Evolutionary conservation across 2,888 invertebrate genomes (phyloP), one percentile per base, ranked within the genome.

Genomic region (Alviniconcha strummeri): DNA sequence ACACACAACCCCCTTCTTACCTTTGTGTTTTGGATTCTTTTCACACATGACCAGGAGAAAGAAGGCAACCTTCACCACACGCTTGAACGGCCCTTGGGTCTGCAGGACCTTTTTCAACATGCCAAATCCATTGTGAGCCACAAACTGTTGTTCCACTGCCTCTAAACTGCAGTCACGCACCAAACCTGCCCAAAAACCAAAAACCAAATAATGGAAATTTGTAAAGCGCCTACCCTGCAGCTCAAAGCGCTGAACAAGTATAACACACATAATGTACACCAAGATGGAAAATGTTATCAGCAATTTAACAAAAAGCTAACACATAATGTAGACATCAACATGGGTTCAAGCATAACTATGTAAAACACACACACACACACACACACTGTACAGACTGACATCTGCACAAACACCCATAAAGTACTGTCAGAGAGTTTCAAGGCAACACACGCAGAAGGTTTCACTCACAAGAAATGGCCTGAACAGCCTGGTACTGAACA

Each of bases 381-480:
- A 36, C 0, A 36, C 36, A 36, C 36, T 36, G 36, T 36, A 36
- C 36, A 36, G 36, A 36, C 36, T 36, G 36, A 71, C 71, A 71
- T n/a, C 13, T n/a, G 4, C 19, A 71, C 71, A 71, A 11, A 71
- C 19, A 71, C 19, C 8, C 71, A 71, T 8, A 71, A 7, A 19
- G 19, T 71, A 71, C 13, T 8, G 17, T 8, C 8, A 71, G 60
- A 60, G 13, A 60, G 13, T 60, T 60, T 60, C 60, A 11, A 13
- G 60, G 13, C 60, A 4, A 71, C 64, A n/a, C 57, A 36, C 60
- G 19, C 56, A 67, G 13, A 55, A 8, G 60, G 8, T 60, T 5
- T 0, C 17, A 88, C 96, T 95, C 94, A 96, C 97, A 96, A 80
- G 97, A 97, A 67, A 97, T 92, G 1, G 97, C 97, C 92, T 96